Conservation (phyloP, 2,888 invertebrate genomes). For the Horisme vitalbata region DNA sequence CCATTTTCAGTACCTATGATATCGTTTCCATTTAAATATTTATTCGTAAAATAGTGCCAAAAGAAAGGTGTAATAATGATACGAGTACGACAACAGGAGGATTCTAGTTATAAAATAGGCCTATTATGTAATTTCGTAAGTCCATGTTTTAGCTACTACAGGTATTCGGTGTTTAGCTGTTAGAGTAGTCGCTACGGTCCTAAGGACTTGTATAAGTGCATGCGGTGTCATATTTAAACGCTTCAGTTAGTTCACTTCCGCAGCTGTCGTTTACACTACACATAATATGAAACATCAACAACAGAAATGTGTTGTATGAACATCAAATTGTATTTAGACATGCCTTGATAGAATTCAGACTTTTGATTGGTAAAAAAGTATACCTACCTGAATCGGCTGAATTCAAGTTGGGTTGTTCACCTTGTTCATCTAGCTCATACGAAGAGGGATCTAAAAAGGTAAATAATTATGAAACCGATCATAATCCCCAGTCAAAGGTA, state of each 20-base stretch:
- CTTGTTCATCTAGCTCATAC: too few relatives aligned
- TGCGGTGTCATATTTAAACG: constrained; percentile 46
- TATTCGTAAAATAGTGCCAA: constrained; percentile 28
- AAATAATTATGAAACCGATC: too few relatives aligned
- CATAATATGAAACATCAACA: too few relatives aligned
- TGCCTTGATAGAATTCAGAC: too few relatives aligned
- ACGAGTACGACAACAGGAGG: constrained; percentile 11
- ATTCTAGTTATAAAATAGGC: constrained; percentile 56
- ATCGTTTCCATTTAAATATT: not conserved
- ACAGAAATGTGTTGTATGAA: too few relatives aligned
- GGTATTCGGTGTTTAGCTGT: constrained; percentile 72
- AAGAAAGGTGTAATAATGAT: constrained; percentile 1
- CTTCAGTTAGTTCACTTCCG: constrained; percentile 6
- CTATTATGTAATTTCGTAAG: constrained; percentile 59
- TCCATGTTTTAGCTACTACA: constrained; percentile 62
- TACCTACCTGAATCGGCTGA: too few relatives aligned
- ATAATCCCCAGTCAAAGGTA: too few relatives aligned
- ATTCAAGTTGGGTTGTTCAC: too few relatives aligned
- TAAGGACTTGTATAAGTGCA: constrained; percentile 49
- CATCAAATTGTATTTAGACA: too few relatives aligned
- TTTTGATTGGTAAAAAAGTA: too few relatives aligned
- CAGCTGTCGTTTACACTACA: not conserved
- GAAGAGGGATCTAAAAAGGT: too few relatives aligned
- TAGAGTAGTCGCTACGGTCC: constrained; percentile 59
- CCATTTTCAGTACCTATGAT: too few relatives aligned